A percentile compares a stretch with the other conserved stretches of the same genome.
phyloP scores from a whole-genome alignment of 2,888 invertebrate genomes.

The Eristalis intricaria region DNA sequence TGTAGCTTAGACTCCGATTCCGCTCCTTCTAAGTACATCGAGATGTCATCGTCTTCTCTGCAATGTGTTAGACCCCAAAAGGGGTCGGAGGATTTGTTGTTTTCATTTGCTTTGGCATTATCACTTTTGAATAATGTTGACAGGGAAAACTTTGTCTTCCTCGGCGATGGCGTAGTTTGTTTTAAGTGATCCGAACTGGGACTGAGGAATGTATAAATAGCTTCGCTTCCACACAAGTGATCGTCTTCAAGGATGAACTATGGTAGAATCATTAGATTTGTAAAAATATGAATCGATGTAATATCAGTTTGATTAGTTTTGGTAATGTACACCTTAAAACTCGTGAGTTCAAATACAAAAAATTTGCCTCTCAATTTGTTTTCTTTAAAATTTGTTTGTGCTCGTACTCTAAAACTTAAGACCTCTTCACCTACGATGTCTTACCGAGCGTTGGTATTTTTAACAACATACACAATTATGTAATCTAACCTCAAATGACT shows the following conservation, averaged over 20 bases:
- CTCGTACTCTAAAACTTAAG: too few species aligned
- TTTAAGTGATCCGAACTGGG: constrained; percentile 95
- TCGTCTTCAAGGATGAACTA: constrained; percentile 94
- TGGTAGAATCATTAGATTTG: not conserved
- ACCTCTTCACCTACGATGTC: too few species aligned
- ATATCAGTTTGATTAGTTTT: too few species aligned
- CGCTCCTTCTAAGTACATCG: constrained; percentile 88
- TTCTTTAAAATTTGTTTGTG: too few species aligned
- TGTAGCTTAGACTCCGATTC: constrained; percentile 80
- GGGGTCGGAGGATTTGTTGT: constrained; percentile 82
- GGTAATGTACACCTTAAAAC: too few species aligned
- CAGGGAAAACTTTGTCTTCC: constrained; percentile 93
- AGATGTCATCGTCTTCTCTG: constrained; percentile 90
- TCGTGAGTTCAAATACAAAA: too few species aligned
- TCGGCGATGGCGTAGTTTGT: constrained; percentile 88
- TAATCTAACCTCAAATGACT: too few species aligned
- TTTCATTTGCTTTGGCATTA: constrained; percentile 82
- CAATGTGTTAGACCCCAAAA: constrained; percentile 83
- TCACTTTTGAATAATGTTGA: constrained; percentile 93
- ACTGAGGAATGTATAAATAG: constrained; percentile 94
- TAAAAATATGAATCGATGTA: too few species aligned
- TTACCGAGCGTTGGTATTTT: too few species aligned
- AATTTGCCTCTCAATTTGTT: too few species aligned
- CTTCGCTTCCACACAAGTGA: constrained; percentile 92
- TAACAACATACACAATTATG: too few species aligned